Base-by-base conservation (phyloP, 2,113 vertebrate species). In the human (Homo sapiens) region DNA sequence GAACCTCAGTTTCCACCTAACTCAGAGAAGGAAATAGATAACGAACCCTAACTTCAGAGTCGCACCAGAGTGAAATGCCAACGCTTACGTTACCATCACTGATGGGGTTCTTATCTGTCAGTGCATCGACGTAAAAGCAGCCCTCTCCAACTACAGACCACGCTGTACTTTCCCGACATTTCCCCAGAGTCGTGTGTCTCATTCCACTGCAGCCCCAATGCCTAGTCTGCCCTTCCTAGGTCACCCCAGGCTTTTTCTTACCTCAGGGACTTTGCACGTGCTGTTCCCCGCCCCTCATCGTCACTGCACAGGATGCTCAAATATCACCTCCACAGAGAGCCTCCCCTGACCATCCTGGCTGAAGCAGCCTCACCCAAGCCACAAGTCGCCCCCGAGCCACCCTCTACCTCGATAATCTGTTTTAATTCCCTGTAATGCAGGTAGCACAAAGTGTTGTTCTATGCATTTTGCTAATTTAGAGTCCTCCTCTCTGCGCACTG, bases 1-100 rank as follows among this genome's bases (percentile, higher is more conserved):
- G 55, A 94, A 83, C 92, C 61, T 95, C 70, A 0, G 61, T 55
- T 89, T 96, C 84, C 75, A 64, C 95, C 91, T 25, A 61, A 75
- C 70, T 87, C 79, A 5, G 73, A 88, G 93, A 87, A 89, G 80
- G 22, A 64, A 80, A n/a, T 48, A 23, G 72, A 89, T 59, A 82
- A 22, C 0, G 6, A 83, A 70, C 55, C 55, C 90, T 35, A 27
- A 14, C 64, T 8, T 88, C 25, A 14, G 89, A 2, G 0, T 57
- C 48, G 3, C 4, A 4, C 70, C 35, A 20, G 43, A 43, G 59
- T 1, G 13, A 94, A 61, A 92, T 7, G 90, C 22, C 50, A 84
- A n/a, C 76, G 23, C 50, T 52, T 17, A 25, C 2, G 1, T 78
- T 8, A 43, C 50, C 16, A n/a, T 50, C 83, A 52, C 84, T 38